Evolutionary conservation across 2,113 vertebrate genomes (phyloP).

Genomic region (Zosterops japonicus): DNA sequence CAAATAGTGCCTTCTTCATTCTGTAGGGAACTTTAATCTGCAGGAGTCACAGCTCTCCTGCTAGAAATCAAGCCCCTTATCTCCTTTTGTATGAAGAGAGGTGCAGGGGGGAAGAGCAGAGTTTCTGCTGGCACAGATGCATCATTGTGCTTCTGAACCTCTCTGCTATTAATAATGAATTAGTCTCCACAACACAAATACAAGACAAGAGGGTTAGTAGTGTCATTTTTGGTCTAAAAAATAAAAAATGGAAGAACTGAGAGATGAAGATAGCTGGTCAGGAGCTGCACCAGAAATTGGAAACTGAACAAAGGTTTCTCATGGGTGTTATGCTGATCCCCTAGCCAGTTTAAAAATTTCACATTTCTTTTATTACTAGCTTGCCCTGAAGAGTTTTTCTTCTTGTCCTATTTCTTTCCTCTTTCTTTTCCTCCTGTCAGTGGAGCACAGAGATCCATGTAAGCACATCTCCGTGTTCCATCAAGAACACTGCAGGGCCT

Average conservation of each 20-base stretch:
- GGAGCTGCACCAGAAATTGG: not conserved
- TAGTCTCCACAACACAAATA: conserved; percentile 18
- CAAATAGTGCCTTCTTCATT: not conserved
- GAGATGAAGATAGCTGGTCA: not conserved
- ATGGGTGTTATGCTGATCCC: not conserved
- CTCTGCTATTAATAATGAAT: conserved; percentile 49
- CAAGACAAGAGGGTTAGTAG: not conserved
- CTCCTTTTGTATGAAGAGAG: not conserved
- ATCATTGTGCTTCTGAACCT: conserved; percentile 7
- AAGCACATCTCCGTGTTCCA: not conserved
- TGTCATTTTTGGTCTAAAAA: not conserved
- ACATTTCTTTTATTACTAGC: conserved; percentile 1
- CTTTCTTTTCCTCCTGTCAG: not conserved
- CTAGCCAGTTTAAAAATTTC: not conserved
- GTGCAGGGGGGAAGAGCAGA: not conserved
- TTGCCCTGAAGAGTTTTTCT: conserved; percentile 26
- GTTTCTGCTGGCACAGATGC: not conserved
- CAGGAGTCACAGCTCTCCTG: conserved; percentile 34
- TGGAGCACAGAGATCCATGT: not conserved
- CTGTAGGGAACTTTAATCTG: conserved; percentile 42
- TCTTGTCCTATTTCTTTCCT: not conserved
- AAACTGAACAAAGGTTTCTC: not conserved
- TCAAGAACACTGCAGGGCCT: not conserved
- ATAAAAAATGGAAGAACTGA: not conserved
- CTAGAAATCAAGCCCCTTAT: conserved; percentile 34